These are phyloP conservation scores for Acrocephalus kingi DNA, from an alignment of 2,113 vertebrate species.

Conservation along the genomic window DNA sequence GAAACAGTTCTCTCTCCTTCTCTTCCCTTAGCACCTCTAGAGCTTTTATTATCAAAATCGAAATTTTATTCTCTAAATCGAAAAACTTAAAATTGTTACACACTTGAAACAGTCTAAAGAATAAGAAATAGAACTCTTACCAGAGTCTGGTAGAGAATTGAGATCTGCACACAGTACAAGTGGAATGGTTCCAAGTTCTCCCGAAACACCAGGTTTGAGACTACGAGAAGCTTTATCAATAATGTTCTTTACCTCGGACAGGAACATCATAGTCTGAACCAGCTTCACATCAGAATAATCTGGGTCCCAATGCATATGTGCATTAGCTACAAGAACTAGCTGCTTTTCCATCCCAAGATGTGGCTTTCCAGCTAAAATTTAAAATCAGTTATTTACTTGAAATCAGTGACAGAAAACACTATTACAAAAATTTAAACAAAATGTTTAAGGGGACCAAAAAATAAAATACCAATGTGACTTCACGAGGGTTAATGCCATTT, in stretches of 20 bases:
- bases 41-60: not conserved
- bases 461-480: not conserved
- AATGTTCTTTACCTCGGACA: constrained; percentile 97
- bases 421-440: not conserved
- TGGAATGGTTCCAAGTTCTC: constrained; percentile 92
- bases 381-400: constrained; percentile 20
- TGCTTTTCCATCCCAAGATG: constrained; percentile 93
- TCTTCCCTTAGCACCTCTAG: not conserved
- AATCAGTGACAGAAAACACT: not conserved
- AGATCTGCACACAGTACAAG: constrained; percentile 97
- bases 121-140: constrained; percentile 69
- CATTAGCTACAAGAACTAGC: constrained; percentile 94
- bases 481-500: not conserved
- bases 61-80: not conserved
- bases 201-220: constrained; percentile 87
- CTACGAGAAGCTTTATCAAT: constrained; percentile 95
- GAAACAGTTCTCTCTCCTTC: not conserved
- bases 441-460: not conserved
- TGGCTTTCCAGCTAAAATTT: constrained; percentile 86
- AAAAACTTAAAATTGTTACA: not conserved
- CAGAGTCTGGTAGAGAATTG: constrained; percentile 96
- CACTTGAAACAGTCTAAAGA: not conserved
- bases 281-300: constrained; percentile 97
- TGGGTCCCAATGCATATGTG: constrained; percentile 99
- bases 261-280: constrained; percentile 99